phyloP scores from a whole-genome alignment of 2,113 vertebrate genomes.

The Amblyopsis rosae region DNA sequence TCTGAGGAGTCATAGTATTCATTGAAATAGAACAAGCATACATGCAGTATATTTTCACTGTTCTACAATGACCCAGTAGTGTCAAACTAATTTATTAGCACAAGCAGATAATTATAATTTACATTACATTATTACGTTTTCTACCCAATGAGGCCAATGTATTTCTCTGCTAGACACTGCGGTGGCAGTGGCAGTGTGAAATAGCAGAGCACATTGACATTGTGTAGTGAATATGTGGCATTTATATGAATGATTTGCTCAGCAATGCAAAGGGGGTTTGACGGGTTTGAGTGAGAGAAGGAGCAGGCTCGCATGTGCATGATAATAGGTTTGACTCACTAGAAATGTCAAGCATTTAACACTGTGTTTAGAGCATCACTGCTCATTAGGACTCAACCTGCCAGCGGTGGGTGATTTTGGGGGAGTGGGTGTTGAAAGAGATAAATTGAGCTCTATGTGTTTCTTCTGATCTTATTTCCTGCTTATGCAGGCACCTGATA shows the following conservation, averaged over 20 bases:
- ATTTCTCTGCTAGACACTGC: conserved; percentile 20
- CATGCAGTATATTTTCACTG: conserved; percentile 27
- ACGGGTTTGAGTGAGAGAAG: too few relatives aligned
- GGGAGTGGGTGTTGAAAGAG: too few relatives aligned
- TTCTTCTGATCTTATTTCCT: too few relatives aligned
- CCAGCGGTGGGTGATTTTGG: too few relatives aligned
- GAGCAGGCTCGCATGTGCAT: too few relatives aligned
- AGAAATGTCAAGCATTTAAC: too few relatives aligned
- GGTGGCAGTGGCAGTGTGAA: too few relatives aligned
- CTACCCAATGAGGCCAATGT: conserved; percentile 42
- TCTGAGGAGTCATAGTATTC: conserved; percentile 26
- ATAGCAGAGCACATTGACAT: neutral
- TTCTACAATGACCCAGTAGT: conserved; percentile 53
- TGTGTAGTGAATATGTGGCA: neutral
- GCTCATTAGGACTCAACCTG: too few relatives aligned
- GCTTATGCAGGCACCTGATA: too few relatives aligned
- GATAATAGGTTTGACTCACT: too few relatives aligned
- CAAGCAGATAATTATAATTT: conserved; percentile 46
- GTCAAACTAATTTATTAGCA: conserved; percentile 21
- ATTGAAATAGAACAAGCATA: conserved; percentile 31
- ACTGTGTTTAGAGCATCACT: too few relatives aligned
- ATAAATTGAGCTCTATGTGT: too few relatives aligned
- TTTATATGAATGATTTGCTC: neutral
- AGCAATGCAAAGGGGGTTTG: neutral
- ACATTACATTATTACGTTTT: conserved; percentile 38